Evolutionary conservation across 2,113 vertebrate genomes (phyloP), one percentile per base, ranked within the genome.

Genomic region (Ptyas mucosa): DNA sequence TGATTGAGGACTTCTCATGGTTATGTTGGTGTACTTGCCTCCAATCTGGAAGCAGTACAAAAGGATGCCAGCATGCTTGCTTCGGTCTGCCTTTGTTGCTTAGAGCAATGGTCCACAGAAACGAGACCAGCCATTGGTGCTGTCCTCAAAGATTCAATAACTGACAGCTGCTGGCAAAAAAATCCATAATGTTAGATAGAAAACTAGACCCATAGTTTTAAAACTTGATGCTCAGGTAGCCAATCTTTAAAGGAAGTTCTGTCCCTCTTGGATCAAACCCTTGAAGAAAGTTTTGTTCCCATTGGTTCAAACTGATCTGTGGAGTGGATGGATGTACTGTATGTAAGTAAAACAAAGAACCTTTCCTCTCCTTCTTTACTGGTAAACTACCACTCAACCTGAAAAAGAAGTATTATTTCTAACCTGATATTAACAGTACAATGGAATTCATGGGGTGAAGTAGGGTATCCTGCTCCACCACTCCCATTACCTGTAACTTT

Each of bases 1-100:
- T 89, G 93, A 93, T 92, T 94, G 92, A 43, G 18, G 20, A 43
- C 18, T 81, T 81, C 34, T 81, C 18, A 21, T 43, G 34, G 75
- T 43, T 81, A 21, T 43, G 34, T 43, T 81, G 69, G 11, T 69
- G 69, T 81, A 39, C 2, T 81, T 81, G 34, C 34, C 18, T 81
- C 69, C 34, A 81, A 9, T 81, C 69, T 81, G 18, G 34, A 20
- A 81, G 8, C 18, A 39, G 34, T 39, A 39, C 15, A 39, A 39
- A 81, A 81, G 6, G 20, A 81, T 81, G 15, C n/a, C 34, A 81
- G n/a, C 18, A 21, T 81, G 69, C 34, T 81, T 39, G 34, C 69
- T 81, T 81, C 39, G 15, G 2, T 81, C 34, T 81, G 69, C n/a
- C 69, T 34, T 81, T 20, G 20, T 81, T 81, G 69, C 69, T 81